Evolutionary conservation across 2,888 invertebrate genomes (phyloP), one percentile per base, ranked within the genome.

Genomic region (Zhuqinia jingwanae): DNA sequence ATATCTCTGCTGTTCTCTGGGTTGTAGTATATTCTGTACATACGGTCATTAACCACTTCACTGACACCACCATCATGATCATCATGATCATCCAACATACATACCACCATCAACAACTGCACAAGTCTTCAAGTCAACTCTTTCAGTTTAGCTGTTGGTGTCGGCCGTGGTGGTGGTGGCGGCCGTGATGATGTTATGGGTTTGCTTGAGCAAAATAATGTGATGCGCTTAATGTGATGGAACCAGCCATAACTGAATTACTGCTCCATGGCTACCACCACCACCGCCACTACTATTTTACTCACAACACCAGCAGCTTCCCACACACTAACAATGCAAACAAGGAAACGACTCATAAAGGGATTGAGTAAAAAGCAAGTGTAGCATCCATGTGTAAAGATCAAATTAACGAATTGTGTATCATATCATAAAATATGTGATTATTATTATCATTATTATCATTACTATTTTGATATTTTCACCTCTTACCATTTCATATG

Each of bases 191-290:
- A 25, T 80, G 80, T 60, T 78, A 53, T 50, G 63, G 50, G 47
- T 27, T 50, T 53, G 25, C 68, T 63, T 50, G 79, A 79, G 50
- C 50, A 63, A 42, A 60, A 65, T 53, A 56, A 81, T 58, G 58
- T 58, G 76, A 83, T 83, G 77, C 70, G 84, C 53, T 85, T 78
- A 85, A 85, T 85, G 84, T 78, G 56, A 78, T 78, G 84, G 84
- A 85, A 85, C 78, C 77, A 78, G 78, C 70, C 60, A 65, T 47
- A 78, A 68, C 53, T 83, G 73, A 81, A 81, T 60, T 73, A 81
- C 73, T 78, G 27, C 47, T 80, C 56, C 45, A 60, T 27, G 77
- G 42, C 22, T 11, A 63, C 53, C 45, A 75, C 75, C 65, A 65
- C 42, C 65, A n/a, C 65, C 30, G 3, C 58, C 56, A 77, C 25